Percentiles rank a stretch among this genome's conserved stretches.
These are phyloP conservation scores for Ianthella basta DNA, from an alignment of 37 sponge, comb jelly and placozoan species.

Conservation along the genomic window DNA sequence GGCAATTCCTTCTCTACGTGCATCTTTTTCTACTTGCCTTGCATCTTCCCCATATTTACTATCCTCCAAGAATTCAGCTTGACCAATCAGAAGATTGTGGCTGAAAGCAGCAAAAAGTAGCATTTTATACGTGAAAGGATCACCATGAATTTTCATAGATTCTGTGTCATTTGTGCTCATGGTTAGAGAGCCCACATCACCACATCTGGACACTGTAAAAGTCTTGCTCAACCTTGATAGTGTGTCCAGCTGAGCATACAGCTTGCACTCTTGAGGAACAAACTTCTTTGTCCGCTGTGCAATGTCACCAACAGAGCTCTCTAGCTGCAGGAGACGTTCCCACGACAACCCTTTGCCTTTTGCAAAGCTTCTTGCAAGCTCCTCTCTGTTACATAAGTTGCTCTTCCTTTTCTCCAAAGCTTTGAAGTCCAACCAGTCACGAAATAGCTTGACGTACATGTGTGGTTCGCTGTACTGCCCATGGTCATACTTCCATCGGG, in stretches of 20 bases:
- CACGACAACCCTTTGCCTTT: slow-evolving; percentile 43
- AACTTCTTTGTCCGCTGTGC: slow-evolving; percentile 15
- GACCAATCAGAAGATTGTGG: slow-evolving; percentile 46
- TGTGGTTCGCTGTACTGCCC: slow-evolving; percentile 63
- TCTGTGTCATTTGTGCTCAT: background rate
- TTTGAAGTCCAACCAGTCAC: slow-evolving; percentile 44
- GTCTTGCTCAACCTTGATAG: slow-evolving; percentile 10
- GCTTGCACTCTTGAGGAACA: slow-evolving; percentile 30
- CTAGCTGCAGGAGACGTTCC: slow-evolving; percentile 50
- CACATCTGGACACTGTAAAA: background rate
- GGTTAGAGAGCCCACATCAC: background rate
- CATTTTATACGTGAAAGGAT: slow-evolving; percentile 34
- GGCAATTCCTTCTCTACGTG: background rate
- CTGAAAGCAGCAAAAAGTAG: slow-evolving; percentile 58
- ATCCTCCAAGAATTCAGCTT: background rate
- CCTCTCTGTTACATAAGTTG: background rate
- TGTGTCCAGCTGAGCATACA: slow-evolving; percentile 15
- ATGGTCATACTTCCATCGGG: slow-evolving; percentile 44
- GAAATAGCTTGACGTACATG: slow-evolving; percentile 56
- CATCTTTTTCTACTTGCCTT: background rate
- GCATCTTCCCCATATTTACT: background rate
- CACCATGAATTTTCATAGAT: slow-evolving; percentile 29
- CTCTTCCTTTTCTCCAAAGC: no score
- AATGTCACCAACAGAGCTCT: slow-evolving; percentile 47
- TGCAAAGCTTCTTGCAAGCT: background rate